A percentile compares a stretch with the other conserved stretches of the same genome.
Conservation (phyloP, 1,140 invertebrate genomes). For the Habropoda laboriosa region DNA sequence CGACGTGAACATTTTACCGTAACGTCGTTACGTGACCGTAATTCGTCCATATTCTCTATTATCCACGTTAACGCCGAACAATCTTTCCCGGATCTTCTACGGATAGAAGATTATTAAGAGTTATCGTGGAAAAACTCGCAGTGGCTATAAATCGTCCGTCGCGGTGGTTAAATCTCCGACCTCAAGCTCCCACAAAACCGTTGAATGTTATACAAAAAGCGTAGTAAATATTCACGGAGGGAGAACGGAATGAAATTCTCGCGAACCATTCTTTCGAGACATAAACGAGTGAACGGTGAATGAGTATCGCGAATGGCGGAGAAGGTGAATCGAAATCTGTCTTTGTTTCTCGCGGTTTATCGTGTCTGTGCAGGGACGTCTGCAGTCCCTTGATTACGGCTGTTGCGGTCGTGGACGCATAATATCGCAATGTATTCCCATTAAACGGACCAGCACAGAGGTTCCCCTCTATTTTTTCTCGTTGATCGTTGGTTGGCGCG, state of each 20-base stretch:
- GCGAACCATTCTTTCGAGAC: not conserved
- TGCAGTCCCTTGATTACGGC: conserved; percentile 9
- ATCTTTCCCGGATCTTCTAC: not conserved
- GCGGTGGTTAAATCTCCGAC: not conserved
- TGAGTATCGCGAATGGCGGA: not conserved
- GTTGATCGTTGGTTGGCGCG: not conserved
- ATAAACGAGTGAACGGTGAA: not conserved
- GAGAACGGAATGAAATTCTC: not conserved
- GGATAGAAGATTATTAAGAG: not conserved
- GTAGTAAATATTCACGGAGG: not conserved
- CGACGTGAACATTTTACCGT: not conserved
- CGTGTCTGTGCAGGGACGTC: conserved; percentile 15
- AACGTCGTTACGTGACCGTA: not conserved
- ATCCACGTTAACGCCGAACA: too few species aligned
- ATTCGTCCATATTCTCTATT: not conserved
- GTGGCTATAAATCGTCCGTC: not conserved
- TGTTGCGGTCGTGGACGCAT: not conserved
- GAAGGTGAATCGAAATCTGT: conserved; percentile 10
- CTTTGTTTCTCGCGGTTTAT: conserved; percentile 29
- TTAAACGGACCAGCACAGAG: not conserved
- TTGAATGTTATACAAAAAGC: not conserved
- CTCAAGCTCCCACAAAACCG: not conserved
- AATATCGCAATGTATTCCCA: not conserved
- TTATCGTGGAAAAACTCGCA: too few species aligned
- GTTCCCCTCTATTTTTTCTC: not conserved